These are phyloP conservation scores for Pedionomus torquatus DNA, from an alignment of 2,113 vertebrate genomes.

Conservation along the genomic window DNA sequence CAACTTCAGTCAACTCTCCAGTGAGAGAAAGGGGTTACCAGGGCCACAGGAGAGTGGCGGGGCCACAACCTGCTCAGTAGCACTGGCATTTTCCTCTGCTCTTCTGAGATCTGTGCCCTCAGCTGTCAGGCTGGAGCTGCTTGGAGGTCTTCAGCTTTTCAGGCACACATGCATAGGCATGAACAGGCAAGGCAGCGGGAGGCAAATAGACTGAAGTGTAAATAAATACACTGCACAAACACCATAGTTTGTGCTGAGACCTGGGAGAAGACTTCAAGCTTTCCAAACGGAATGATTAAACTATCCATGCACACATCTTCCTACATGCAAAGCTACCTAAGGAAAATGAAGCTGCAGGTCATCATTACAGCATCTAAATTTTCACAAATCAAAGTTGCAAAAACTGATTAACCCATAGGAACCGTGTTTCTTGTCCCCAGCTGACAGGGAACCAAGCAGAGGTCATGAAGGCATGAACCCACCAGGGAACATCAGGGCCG, in stretches of 20 bases:
- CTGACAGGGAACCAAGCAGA: not conserved
- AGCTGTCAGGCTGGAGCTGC: not conserved
- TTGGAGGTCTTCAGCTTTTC: not conserved
- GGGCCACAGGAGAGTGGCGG: fast-evolving
- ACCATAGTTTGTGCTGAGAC: not conserved
- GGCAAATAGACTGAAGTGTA: not conserved
- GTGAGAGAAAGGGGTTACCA: not conserved
- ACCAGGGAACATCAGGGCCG: fast-evolving
- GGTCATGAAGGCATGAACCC: not conserved
- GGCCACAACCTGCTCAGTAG: fast-evolving
- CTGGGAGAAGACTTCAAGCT: not conserved
- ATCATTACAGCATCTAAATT: not conserved
- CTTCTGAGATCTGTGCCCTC: not conserved
- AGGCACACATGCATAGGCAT: not conserved
- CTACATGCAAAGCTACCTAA: not conserved
- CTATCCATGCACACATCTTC: not conserved
- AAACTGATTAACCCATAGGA: not conserved
- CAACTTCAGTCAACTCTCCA: not conserved
- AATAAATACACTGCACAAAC: not conserved
- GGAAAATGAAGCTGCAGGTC: no score
- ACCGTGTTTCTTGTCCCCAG: fast-evolving
- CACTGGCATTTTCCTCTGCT: not conserved
- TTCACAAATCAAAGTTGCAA: not conserved
- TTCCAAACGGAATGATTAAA: not conserved
- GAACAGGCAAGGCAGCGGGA: not conserved